Conservation (phyloP, 2,888 invertebrate species). For the Rugalucina vietnamica region DNA sequence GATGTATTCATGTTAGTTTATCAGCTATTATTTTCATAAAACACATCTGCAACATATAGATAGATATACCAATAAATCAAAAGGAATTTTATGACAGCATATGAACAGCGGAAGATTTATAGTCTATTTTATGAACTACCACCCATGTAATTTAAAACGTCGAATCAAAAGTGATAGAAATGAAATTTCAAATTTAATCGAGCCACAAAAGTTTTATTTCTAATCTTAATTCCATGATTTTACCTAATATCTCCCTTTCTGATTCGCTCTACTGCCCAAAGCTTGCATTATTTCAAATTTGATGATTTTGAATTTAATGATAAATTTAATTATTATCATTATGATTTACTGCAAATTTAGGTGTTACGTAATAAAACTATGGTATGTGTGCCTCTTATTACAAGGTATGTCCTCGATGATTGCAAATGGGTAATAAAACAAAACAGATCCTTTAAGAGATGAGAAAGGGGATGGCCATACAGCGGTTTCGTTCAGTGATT, state of each 20-base stretch:
- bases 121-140: neutral
- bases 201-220: conserved; percentile 5
- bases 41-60: neutral
- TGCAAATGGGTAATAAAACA: too few relatives aligned
- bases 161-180: conserved; percentile 6
- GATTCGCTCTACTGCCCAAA: neutral
- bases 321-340: neutral
- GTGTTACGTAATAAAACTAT: too few relatives aligned
- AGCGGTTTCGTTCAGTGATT: too few relatives aligned
- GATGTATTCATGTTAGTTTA: too few relatives aligned
- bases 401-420: too few relatives aligned
- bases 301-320: neutral
- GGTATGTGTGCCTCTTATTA: too few relatives aligned
- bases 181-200: conserved; percentile 14
- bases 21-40: too few relatives aligned
- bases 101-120: conserved; percentile 2
- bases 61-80: neutral
- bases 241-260: neutral
- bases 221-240: conserved; percentile 6
- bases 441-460: too few relatives aligned
- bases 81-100: neutral
- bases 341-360: neutral
- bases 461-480: too few relatives aligned
- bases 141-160: conserved; percentile 12
- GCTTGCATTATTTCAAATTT: neutral